phyloP scores from a whole-genome alignment of 2,888 invertebrate genomes.

The Gortyna flavago region DNA sequence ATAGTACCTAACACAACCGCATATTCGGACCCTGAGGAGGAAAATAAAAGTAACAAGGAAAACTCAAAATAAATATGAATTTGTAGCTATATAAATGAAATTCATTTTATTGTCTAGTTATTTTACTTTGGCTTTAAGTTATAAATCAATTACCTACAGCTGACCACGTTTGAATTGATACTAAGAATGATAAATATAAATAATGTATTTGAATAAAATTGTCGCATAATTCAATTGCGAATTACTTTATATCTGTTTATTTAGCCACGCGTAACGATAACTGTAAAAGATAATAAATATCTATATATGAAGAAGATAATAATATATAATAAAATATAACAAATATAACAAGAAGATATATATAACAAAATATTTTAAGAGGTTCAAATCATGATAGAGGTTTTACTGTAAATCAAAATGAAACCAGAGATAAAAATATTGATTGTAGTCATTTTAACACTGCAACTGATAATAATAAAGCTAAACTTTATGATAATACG shows the following conservation, averaged over 20 bases:
- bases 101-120: constrained; percentile 5
- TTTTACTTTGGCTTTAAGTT: constrained; percentile 7
- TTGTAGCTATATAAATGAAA: neutral
- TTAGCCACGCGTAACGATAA: constrained; percentile 16
- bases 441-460: constrained; percentile 5
- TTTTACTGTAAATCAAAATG: constrained; percentile 11
- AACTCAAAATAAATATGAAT: neutral
- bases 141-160: constrained; percentile 44
- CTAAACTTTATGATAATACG: constrained; percentile 18
- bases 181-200: constrained; percentile 52
- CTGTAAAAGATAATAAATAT: constrained; percentile 6
- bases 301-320: neutral
- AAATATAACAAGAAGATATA: too few species aligned
- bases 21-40: neutral
- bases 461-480: constrained; percentile 10
- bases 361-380: neutral
- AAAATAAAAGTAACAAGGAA: neutral
- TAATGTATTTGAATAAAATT: constrained; percentile 56
- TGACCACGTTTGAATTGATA: constrained; percentile 35
- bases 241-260: constrained; percentile 43
- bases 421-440: constrained; percentile 6
- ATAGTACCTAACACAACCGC: neutral
- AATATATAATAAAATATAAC: too few species aligned
- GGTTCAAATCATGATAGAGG: neutral
- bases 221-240: constrained; percentile 45